Evolutionary conservation across 2,888 invertebrate species (phyloP), one percentile per base, ranked within the genome.

Genomic region (Caenorhabditis sp.): DNA sequence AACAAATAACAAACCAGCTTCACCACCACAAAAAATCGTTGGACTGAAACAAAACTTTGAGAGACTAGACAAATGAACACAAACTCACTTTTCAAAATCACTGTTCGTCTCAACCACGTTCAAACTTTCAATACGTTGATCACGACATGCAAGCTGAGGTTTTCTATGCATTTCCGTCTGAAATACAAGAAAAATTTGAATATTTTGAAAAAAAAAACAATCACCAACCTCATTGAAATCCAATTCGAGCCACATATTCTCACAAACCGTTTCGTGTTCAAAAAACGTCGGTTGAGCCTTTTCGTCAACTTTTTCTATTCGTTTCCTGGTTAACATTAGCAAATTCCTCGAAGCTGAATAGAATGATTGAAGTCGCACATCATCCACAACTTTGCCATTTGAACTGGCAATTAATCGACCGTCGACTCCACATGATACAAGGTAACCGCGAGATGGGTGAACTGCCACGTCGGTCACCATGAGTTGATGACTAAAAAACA

Each of bases 181-280:
- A 62, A 17, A 71, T n/a, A n/a, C n/a, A 67, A 14, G 23, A 17
- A 12, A 62, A 19, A 60, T 66, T 19, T 21, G 26, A 17, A 26
- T 26, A 26, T 26, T 24, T 26, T 26, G 24, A 4, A 17, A 55
- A 55, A 36, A 36, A 36, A 5, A 8, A 12, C 12, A 36, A 36
- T 36, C 36, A 36, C 36, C 12, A 6, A 51, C 51, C 21, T 51
- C 2, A 19, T 51, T 21, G 8, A 23, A 23, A 17, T 49, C 50
- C 12, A 77, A 37, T 12, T 77, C 75, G 1, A 79, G 23, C 77
- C 76, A 79, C 70, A 76, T 73, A 14, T 77, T 79, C 12, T 67
- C 37, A 37, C 69, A 67, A 14, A 77, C 68, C 1, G 58, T 62
- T 0, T 70, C 59, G 27, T 79, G 66, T 1, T 51, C 58, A 3